A percentile compares a stretch with the other conserved stretches of the same genome.
Conservation (phyloP, 2,888 invertebrate species). For the Microchrysa polita region DNA sequence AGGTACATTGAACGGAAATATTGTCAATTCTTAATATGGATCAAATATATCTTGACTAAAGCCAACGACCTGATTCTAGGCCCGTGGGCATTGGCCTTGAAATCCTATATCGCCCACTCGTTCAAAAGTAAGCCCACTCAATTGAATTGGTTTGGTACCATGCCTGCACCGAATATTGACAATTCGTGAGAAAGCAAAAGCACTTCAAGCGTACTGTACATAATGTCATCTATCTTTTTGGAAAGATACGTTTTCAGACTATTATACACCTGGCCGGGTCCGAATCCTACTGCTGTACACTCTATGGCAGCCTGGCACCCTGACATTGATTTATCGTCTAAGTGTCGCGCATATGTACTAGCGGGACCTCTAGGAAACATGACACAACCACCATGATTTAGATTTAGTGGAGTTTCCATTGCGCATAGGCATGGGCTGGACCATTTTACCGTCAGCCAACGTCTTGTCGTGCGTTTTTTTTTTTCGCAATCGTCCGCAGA, state of each 20-base stretch:
- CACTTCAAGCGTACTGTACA: not conserved
- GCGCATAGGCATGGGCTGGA: constrained; percentile 17
- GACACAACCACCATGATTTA: constrained; percentile 38
- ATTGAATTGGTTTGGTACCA: not conserved
- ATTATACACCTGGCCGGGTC: constrained; percentile 41
- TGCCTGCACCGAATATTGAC: constrained; percentile 5
- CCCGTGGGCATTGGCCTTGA: constrained; percentile 43
- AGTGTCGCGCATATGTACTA: constrained; percentile 33
- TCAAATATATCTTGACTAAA: too few relatives aligned
- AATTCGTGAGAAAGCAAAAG: constrained; percentile 38
- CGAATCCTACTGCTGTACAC: constrained; percentile 1
- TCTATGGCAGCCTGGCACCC: too few relatives aligned
- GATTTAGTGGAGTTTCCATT: constrained; percentile 34
- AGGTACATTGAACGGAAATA: too few relatives aligned
- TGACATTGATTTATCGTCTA: constrained; percentile 44
- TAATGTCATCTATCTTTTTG: not conserved
- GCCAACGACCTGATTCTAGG: not conserved
- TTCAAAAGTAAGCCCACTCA: not conserved
- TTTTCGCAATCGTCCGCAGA: constrained; percentile 36
- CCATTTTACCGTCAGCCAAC: constrained; percentile 32
- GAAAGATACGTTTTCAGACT: constrained; percentile 34
- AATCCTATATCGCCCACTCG: constrained; percentile 35
- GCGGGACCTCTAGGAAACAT: constrained; percentile 38
- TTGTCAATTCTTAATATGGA: too few relatives aligned
- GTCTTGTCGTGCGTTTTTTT: not conserved